Evolutionary conservation across 2,113 vertebrate genomes (phyloP), one percentile per base, ranked within the genome.

Genomic region (Pholis gunnellus): DNA sequence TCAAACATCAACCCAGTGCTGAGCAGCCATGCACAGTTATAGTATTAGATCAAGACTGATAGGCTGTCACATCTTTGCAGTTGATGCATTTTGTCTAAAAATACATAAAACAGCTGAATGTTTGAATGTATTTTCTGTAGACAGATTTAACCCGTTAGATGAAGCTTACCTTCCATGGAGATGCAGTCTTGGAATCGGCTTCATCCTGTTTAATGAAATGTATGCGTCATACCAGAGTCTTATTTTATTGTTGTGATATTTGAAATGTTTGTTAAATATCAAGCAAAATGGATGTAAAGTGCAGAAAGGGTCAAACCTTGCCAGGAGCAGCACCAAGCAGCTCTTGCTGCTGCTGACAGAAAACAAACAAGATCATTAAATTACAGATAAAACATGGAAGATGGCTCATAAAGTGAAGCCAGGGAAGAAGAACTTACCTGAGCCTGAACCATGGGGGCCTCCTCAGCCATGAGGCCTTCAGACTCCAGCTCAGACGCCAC

Each of bases 401-500:
- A 11, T 1, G 17, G 8, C 9, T 61, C 18, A 63, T 6, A 2
- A 6, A 22, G 5, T 2, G 0, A 31, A 63, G 11, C 1, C 1
- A 22, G 48, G 25, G 27, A 20, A 5, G 9, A 7, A 25, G 20
- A 60, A 29, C 34, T 76, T 20, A 97, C 98, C 97, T 99, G 97
- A 22, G 97, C 96, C 89, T 97, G 97, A 13, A 98, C 95, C 9
- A 96, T 94, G 74, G 98, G 96, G 0, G 97, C 96, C 89, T 99
- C 98, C 86, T 99, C 98, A 1, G 96, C 97, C 95, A 99, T 99
- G 52, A 99, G 94, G 11, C 98, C 98, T 89, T 99, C 98, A 0
- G 98, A 98, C 92, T 99, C 98, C 92, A 99, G 93, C 92, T 99
- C 98, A 11, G 96, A 96, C 0, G 98, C 97, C 91, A 99, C 98